A percentile compares a stretch with the other conserved stretches of the same genome.
These are phyloP conservation scores for Platyura marginata DNA, from an alignment of 1,140 invertebrate species.

Conservation along the genomic window DNA sequence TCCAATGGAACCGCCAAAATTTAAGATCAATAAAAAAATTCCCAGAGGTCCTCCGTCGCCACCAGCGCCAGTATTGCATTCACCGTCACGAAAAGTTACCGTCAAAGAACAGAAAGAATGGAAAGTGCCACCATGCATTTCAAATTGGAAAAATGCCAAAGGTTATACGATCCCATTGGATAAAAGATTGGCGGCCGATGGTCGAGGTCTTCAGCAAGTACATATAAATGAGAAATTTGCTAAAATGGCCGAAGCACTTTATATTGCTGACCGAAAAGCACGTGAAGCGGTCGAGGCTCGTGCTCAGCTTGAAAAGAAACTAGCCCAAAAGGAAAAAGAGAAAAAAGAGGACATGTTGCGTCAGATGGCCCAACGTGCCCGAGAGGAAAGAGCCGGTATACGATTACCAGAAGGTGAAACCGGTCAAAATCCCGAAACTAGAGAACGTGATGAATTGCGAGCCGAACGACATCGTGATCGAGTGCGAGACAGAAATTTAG, in stretches of 20 bases:
- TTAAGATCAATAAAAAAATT: constrained; percentile 92
- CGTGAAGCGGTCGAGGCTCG: constrained; percentile 92
- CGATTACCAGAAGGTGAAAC: constrained; percentile 17
- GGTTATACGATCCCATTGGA: constrained; percentile 88
- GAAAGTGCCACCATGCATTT: constrained; percentile 99
- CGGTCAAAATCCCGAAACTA: constrained; percentile 18
- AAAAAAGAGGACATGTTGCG: constrained; percentile 93
- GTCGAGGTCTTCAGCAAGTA: constrained; percentile 86
- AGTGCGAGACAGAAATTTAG: constrained; percentile 80
- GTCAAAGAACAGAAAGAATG: constrained; percentile 99
- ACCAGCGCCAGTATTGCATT: constrained; percentile 81
- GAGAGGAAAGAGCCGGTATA: constrained; percentile 78
- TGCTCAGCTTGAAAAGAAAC: constrained; percentile 87
- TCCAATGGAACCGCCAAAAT: constrained; percentile 97
- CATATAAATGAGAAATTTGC: constrained; percentile 99
- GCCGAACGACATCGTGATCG: constrained; percentile 82
- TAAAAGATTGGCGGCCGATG: constrained; percentile 95
- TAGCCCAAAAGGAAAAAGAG: constrained; percentile 96
- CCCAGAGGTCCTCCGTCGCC: constrained; percentile 95
- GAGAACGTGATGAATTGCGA: constrained; percentile 77
- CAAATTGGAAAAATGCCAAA: constrained; percentile 99
- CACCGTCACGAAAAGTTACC: constrained; percentile 90
- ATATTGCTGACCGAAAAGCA: constrained; percentile 94
- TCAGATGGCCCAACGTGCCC: constrained; percentile 83
- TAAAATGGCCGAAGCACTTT: constrained; percentile 90